phyloP scores from a whole-genome alignment of 2,888 invertebrate genomes.

The Campaea margaritaria region DNA sequence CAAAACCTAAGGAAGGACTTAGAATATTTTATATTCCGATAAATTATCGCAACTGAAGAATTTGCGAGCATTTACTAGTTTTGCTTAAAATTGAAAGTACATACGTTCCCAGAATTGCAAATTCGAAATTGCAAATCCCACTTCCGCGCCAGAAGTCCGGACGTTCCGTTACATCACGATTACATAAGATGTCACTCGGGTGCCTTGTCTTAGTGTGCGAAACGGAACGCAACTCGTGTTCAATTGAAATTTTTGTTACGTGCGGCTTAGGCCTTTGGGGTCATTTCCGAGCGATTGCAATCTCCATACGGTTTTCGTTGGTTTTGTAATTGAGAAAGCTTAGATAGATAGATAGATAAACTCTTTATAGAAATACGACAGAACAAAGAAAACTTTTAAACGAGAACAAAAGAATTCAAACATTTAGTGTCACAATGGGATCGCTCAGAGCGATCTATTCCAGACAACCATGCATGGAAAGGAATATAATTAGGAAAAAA shows the following conservation, averaged over 20 bases:
- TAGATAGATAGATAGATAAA: not conserved
- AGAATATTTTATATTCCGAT: no score
- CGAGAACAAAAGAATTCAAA: no score
- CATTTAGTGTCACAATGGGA: no score
- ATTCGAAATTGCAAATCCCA: slow-evolving; percentile 17
- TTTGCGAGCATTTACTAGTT: no score
- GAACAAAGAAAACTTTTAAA: no score
- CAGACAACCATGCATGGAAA: no score
- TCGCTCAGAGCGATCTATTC: no score
- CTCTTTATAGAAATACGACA: not conserved
- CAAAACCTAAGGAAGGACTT: no score
- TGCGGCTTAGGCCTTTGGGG: slow-evolving; percentile 33
- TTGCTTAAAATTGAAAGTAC: no score
- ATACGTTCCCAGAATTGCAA: slow-evolving; percentile 16
- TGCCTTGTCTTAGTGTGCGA: slow-evolving; percentile 28
- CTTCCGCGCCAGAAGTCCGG: slow-evolving; percentile 40
- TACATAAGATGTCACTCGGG: slow-evolving; percentile 44
- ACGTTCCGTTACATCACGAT: slow-evolving; percentile 44
- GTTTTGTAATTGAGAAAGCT: slow-evolving; percentile 18
- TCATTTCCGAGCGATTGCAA: slow-evolving; percentile 36
- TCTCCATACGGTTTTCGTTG: slow-evolving; percentile 13
- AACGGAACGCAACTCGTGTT: slow-evolving; percentile 40
- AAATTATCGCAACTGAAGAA: no score
- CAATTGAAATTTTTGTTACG: slow-evolving; percentile 38
- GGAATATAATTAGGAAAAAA: no score